phyloP scores from a whole-genome alignment of 2,113 vertebrate species.

The Forbesichthys agassizii region DNA sequence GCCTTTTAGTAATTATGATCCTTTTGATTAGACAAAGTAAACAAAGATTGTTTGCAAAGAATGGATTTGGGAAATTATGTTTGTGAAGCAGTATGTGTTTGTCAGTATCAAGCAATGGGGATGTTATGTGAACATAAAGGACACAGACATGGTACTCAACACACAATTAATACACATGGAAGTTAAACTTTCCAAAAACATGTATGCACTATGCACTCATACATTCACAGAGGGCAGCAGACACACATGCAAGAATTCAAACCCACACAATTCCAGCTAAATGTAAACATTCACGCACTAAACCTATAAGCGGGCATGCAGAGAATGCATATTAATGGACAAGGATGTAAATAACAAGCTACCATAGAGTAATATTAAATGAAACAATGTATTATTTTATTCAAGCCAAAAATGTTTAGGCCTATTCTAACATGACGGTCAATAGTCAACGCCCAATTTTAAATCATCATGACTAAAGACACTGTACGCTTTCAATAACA shows the following conservation, averaged over 20 bases:
- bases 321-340: neutral
- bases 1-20: conserved; percentile 17
- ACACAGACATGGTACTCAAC: conserved; percentile 14
- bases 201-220: neutral
- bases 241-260: neutral
- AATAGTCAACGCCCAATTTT: neutral
- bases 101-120: conserved; percentile 35
- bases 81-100: conserved; percentile 20
- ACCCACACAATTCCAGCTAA: neutral
- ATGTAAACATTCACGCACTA: neutral
- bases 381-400: conserved; percentile 10
- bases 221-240: neutral
- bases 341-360: neutral
- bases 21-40: conserved; percentile 37
- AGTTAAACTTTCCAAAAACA: neutral
- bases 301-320: neutral
- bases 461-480: neutral
- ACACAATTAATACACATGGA: neutral
- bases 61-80: conserved; percentile 14
- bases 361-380: neutral
- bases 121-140: conserved; percentile 20
- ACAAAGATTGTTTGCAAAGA: conserved; percentile 30
- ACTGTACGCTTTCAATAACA: too few relatives aligned
- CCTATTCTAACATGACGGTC: neutral
- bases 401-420: neutral